These are phyloP conservation scores for Cephalophus harveyi DNA, from an alignment of 2,113 vertebrate genomes.

Conservation along the genomic window DNA sequence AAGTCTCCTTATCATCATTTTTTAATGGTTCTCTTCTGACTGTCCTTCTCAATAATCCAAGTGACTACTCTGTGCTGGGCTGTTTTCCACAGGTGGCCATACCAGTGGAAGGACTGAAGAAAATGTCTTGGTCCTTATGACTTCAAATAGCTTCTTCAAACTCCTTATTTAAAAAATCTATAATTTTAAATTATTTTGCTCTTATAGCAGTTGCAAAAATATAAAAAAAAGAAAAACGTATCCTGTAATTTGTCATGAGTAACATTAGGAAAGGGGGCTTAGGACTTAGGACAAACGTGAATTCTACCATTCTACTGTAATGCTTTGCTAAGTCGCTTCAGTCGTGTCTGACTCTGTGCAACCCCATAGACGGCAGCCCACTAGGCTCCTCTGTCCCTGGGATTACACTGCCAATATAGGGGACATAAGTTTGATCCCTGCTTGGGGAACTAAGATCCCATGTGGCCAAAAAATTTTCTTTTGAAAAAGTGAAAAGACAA, in stretches of 20 bases:
- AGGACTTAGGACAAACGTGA: neutral
- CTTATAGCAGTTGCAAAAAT: neutral
- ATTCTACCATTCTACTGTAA: neutral
- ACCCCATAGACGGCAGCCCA: too few relatives aligned
- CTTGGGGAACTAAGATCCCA: neutral
- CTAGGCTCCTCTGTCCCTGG: too few relatives aligned
- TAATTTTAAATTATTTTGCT: neutral
- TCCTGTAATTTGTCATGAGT: neutral
- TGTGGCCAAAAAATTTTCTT: rapidly evolving
- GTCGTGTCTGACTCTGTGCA: too few relatives aligned
- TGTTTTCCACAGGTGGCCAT: neutral
- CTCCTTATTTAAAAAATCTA: neutral
- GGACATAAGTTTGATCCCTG: neutral
- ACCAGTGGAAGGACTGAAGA: neutral
- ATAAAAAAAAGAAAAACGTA: neutral
- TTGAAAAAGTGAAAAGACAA: neutral
- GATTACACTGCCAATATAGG: neutral
- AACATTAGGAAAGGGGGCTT: neutral
- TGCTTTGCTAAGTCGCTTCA: neutral
- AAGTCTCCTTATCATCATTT: neutral
- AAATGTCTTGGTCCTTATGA: neutral
- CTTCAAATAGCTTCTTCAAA: neutral
- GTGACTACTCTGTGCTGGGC: too few relatives aligned
- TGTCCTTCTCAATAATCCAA: neutral
- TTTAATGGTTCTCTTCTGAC: neutral